Evolutionary conservation across 2,113 vertebrate species (phyloP).

Genomic region (Menura novaehollandiae): DNA sequence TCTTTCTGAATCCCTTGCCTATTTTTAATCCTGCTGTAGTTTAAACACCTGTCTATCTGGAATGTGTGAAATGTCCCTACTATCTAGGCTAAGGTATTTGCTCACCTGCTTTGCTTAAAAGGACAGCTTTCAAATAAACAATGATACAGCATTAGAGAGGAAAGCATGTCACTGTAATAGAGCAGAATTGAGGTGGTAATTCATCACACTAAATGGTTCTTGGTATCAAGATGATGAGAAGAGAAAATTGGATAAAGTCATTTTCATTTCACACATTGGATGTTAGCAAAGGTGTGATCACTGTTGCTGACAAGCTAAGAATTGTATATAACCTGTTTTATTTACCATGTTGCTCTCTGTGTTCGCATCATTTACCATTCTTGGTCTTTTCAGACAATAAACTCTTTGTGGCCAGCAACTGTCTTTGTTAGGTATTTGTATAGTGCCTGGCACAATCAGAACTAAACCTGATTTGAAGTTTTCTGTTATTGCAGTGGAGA

Average conservation of each 20-base stretch:
- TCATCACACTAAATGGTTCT: background rate
- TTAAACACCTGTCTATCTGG: slow-evolving; percentile 81
- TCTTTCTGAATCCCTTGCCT: slow-evolving; percentile 56
- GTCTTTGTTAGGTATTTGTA: slow-evolving; percentile 43
- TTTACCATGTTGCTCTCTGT: background rate
- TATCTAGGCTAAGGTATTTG: slow-evolving; percentile 62
- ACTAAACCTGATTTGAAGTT: background rate
- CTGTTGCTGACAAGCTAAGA: background rate
- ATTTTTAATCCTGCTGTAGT: slow-evolving; percentile 70
- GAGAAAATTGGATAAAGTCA: background rate
- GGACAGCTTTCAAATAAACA: slow-evolving; percentile 66
- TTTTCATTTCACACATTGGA: background rate
- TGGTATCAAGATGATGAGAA: background rate
- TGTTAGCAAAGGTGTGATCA: background rate
- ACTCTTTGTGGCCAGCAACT: background rate
- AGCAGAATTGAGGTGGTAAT: background rate
- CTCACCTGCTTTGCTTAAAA: slow-evolving; percentile 70
- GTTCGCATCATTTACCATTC: slow-evolving; percentile 5
- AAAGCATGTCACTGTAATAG: slow-evolving; percentile 12
- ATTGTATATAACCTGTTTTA: background rate
- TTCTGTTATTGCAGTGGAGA: background rate
- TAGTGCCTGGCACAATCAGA: slow-evolving; percentile 29
- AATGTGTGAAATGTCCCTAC: slow-evolving; percentile 72
- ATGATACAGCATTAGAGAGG: background rate
- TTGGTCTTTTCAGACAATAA: slow-evolving; percentile 5